Evolutionary conservation across 2,888 invertebrate genomes (phyloP), one percentile per base, ranked within the genome.

Genomic region (Chymomyza caudatula): DNA sequence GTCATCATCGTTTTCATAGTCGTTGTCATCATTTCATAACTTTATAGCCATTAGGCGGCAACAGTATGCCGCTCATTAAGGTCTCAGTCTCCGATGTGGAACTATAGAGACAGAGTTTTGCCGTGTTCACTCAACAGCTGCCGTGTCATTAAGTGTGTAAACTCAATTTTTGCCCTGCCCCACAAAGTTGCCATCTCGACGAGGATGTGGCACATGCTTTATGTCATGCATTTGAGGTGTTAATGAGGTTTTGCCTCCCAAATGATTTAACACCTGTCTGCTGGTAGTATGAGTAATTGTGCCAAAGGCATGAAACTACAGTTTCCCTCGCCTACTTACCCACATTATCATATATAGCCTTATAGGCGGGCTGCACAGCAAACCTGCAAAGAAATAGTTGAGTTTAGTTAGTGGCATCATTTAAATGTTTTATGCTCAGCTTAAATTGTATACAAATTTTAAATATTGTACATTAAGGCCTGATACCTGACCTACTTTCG

Each of bases 191-290:
- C 8, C 29, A 37, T n/a, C 29, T 37, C 29, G 29, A 37, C 8
- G 19, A 47, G 15, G 47, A 47, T 47, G 22, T 51, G 22, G 23
- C 17, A 51, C 51, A 51, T 13, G 51, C 13, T 11, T 20, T 20
- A 51, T 51, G 25, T 1, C 53, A 22, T 51, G 19, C 20, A 2
- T 0, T 20, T 67, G 60, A 69, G 71, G 77, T 78, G 75, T 75
- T 78, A 77, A 78, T 75, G 80, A 75, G 80, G 58, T 71, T 67
- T 60, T 49, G 57, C 52, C 69, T 71, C 74, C 65, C 60, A 66
- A 78, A 66, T 71, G 68, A 71, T 67, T 61, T 56, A 25, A 55
- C 55, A 68, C 61, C 69, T 55, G 63, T 37, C 37, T 11, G 20
- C 60, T 58, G 15, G 22, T 51, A 69, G 73, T 69, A 68, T 44